A percentile compares a stretch with the other conserved stretches of the same genome.
phyloP scores from a whole-genome alignment of 2,113 vertebrate species.

The Muntiacus reevesi region DNA sequence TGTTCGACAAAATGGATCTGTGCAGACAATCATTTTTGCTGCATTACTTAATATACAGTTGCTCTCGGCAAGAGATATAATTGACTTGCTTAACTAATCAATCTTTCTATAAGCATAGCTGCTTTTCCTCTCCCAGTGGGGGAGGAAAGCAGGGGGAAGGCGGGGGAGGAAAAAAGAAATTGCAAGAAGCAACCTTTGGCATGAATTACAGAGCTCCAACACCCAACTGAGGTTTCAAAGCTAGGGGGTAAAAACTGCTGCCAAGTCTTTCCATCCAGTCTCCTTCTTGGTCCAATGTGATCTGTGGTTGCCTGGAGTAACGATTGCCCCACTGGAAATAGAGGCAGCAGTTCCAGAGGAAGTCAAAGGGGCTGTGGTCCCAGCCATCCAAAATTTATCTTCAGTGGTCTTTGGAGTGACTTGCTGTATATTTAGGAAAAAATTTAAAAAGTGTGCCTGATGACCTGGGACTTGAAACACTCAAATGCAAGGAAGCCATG shows the following conservation, averaged over 20 bases:
- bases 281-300: not conserved
- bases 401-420: not conserved
- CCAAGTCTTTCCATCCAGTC: not conserved
- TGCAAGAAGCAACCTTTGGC: slow-evolving; percentile 23
- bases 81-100: slow-evolving; percentile 86
- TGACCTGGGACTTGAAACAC: not conserved
- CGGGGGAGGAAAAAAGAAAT: not conserved
- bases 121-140: slow-evolving; percentile 70
- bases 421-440: not conserved
- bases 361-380: not conserved
- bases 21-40: slow-evolving; percentile 79
- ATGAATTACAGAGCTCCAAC: slow-evolving; percentile 24
- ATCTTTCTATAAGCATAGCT: slow-evolving; percentile 83
- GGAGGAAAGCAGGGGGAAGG: slow-evolving; percentile 30
- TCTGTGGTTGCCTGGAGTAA: not conserved
- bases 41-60: slow-evolving; percentile 84
- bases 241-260: not conserved
- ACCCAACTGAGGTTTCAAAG: slow-evolving; percentile 41
- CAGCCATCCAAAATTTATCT: not conserved
- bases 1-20: slow-evolving; percentile 83
- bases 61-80: slow-evolving; percentile 85
- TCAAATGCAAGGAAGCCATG: not conserved
- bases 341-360: not conserved
- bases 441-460: not conserved
- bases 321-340: not conserved